Conservation (phyloP, 2,888 invertebrate genomes). For the Eristalis arbustorum region DNA sequence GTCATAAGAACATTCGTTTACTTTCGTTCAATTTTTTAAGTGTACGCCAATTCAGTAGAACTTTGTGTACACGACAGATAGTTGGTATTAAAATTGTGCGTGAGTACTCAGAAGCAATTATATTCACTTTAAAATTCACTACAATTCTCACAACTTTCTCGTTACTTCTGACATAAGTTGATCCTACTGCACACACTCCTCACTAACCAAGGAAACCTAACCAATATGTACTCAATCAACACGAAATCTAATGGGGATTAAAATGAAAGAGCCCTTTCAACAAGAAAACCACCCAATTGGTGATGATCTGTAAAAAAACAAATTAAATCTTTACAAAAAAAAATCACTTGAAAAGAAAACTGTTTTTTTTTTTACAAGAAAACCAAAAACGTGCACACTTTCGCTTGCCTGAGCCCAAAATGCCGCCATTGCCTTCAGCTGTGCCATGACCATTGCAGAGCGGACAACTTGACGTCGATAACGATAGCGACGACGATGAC, state of each 20-base stretch:
- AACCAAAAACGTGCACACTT: constrained; percentile 73
- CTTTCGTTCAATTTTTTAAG: too few species aligned
- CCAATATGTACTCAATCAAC: neutral
- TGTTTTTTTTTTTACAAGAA: constrained; percentile 29
- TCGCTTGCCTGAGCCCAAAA: constrained; percentile 76
- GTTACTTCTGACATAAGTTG: neutral
- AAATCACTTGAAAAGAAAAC: neutral
- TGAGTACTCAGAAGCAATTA: too few species aligned
- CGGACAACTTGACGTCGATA: constrained; percentile 73
- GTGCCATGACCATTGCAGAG: constrained; percentile 72
- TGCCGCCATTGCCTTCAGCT: constrained; percentile 53
- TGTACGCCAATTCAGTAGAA: too few species aligned
- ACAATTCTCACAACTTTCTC: too few species aligned
- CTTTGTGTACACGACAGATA: too few species aligned
- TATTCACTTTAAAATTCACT: too few species aligned
- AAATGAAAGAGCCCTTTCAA: neutral
- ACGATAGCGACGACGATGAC: constrained; percentile 71
- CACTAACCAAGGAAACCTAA: neutral
- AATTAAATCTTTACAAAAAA: constrained; percentile 4
- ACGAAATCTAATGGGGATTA: constrained; percentile 7
- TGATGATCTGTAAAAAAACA: constrained; percentile 37
- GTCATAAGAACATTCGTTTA: too few species aligned
- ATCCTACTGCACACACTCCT: neutral
- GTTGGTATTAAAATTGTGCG: too few species aligned
- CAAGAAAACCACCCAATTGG: constrained; percentile 49